Evolutionary conservation across 2,797 vertebrate species (phyloP).

Genomic region (Odontamblyopus lacepedii): DNA sequence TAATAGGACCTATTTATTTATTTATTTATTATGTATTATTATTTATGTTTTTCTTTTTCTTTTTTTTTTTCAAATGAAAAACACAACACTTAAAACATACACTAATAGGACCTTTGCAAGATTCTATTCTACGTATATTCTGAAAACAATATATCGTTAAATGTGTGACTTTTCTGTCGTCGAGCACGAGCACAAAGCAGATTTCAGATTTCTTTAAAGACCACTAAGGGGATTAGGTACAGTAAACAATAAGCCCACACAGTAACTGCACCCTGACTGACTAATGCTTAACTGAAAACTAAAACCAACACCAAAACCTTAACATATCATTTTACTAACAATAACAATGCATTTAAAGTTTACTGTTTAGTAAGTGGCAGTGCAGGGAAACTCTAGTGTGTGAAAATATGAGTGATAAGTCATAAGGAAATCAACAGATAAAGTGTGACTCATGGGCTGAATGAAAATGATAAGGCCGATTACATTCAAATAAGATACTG

Average conservation of each 20-base stretch:
- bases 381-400: background rate
- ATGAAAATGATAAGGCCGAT: background rate
- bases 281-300: background rate
- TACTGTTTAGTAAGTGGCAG: no score
- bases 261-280: background rate
- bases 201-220: background rate
- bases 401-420: background rate
- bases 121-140: no score
- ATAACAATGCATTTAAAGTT: no score
- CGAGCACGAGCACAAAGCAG: background rate
- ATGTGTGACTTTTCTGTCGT: background rate
- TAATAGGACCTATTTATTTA: no score
- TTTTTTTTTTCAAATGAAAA: no score
- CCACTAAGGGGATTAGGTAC: slow-evolving; percentile 1
- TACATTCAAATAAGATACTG: background rate
- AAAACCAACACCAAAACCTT: background rate
- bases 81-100: no score
- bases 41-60: no score
- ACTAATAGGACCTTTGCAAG: no score
- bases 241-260: slow-evolving; percentile 1
- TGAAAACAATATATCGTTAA: no score
- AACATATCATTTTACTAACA: no score
- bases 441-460: slow-evolving; percentile 22
- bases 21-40: no score
- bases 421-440: slow-evolving; percentile 6